Conservation (phyloP, 2,888 invertebrate genomes). For the Hesperia comma region DNA sequence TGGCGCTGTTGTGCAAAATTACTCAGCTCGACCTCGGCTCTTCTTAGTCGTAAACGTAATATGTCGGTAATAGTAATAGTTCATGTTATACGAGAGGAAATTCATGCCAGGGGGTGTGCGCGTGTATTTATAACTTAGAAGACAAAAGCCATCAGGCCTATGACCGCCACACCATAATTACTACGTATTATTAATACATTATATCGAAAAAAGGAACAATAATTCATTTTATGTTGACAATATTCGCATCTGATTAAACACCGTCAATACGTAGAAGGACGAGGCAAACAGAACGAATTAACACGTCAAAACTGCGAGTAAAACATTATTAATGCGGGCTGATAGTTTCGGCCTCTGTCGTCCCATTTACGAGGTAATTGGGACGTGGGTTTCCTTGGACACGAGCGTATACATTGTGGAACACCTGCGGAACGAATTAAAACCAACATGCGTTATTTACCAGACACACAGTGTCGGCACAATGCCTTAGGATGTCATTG, state of each 20-base stretch:
- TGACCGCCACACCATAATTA: no score
- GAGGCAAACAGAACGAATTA: slow-evolving; percentile 11
- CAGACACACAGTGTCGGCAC: background rate
- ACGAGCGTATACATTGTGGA: background rate
- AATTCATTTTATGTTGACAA: background rate
- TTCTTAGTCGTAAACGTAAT: no score
- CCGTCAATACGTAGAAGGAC: slow-evolving; percentile 11
- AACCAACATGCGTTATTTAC: slow-evolving; percentile 4
- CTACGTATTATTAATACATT: no score
- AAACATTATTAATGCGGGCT: slow-evolving; percentile 13
- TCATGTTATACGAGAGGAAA: no score
- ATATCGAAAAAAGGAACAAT: background rate
- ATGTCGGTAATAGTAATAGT: no score
- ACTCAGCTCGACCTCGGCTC: no score
- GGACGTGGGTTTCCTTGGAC: slow-evolving; percentile 9
- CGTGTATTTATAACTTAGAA: no score
- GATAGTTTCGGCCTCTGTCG: slow-evolving; percentile 3
- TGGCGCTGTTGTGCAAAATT: no score
- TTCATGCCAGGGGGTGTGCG: no score
- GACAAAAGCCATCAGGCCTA: no score
- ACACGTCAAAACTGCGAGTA: slow-evolving; percentile 21
- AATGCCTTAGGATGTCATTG: background rate
- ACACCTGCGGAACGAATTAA: slow-evolving; percentile 14
- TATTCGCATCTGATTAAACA: slow-evolving; percentile 24
- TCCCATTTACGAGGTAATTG: slow-evolving; percentile 21